phyloP scores from a whole-genome alignment of 2,797 vertebrate species.

The Stomatorhinus walkeri region DNA sequence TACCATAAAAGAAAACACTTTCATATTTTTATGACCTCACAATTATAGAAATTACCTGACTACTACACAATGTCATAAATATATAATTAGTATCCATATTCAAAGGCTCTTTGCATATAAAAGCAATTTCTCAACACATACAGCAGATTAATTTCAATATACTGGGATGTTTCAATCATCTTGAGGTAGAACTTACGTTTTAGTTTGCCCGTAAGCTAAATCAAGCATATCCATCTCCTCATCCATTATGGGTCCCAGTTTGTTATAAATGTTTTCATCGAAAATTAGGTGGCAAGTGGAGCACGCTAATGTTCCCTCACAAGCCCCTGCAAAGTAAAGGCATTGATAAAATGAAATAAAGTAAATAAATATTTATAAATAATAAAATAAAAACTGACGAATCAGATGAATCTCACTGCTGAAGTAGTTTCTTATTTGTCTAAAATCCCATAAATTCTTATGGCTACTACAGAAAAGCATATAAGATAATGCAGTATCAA shows the following conservation, averaged over 20 bases:
- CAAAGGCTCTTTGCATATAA: not conserved
- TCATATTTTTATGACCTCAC: not conserved
- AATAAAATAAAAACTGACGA: not conserved
- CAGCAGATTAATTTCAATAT: not conserved
- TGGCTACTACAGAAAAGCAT: not conserved
- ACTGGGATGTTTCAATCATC: not conserved
- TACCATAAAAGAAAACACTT: slow-evolving; percentile 31
- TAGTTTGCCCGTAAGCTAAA: slow-evolving; percentile 60
- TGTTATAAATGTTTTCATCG: slow-evolving; percentile 51
- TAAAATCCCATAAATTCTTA: not conserved
- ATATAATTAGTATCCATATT: not conserved
- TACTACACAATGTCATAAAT: not conserved
- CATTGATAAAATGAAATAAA: not conserved
- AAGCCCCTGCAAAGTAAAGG: slow-evolving; percentile 48
- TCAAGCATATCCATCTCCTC: slow-evolving; percentile 70
- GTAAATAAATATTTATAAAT: too few species aligned
- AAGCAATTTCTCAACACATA: not conserved
- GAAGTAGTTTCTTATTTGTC: not conserved
- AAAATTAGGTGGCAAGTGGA: slow-evolving; percentile 70
- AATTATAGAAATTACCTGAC: not conserved
- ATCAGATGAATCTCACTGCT: not conserved
- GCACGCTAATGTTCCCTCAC: slow-evolving; percentile 61
- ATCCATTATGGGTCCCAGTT: slow-evolving; percentile 49
- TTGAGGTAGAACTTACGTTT: slow-evolving; percentile 49
- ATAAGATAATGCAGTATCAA: not conserved